Evolutionary conservation across 2,888 invertebrate species (phyloP), one percentile per base, ranked within the genome.

Genomic region (Halictus quadricinctus): DNA sequence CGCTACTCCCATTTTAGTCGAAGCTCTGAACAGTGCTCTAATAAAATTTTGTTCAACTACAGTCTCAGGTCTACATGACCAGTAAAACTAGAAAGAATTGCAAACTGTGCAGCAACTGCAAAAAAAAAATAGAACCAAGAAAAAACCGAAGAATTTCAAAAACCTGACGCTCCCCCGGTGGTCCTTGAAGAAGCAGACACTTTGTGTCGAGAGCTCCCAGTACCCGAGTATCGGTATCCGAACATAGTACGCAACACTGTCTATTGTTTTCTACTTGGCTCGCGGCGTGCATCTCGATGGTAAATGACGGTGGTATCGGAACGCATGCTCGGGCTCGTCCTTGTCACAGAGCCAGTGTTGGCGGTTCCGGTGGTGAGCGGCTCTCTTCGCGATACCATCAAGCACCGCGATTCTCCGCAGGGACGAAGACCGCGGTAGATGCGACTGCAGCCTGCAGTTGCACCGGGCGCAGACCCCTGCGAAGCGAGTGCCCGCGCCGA

Each of bases 401-500:
- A 72, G 29, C 48, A 41, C 66, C 48, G 83, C 78, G 75, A 12
- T 41, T 43, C 69, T 69, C 21, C 69, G 41, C 41, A 21, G 10
- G 69, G 8, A 41, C 15, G 41, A 10, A 12, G 69, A 25, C 60
- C 36, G 79, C 72, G 54, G 79, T 15, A n/a, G 72, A 54, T 54
- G 54, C 54, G 21, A 54, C 54, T 46, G 13, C 13, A 46, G 46
- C 46, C 4, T 46, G 66, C 43, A n/a, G n/a, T 25, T 25, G 60
- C 60, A 29, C 15, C 60, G 60, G 25, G 21, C 60, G 41, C 80
- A 87, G 86, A 89, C 88, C 82, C 88, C 89, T 81, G 88, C 84
- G 83, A 88, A 88, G 85, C 72, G 25, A 58, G 73, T 6, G 13
- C 79, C 69, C 72, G 76, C 60, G 12, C 60, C 64, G 60, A 79